phyloP scores from a whole-genome alignment of 2,113 vertebrate genomes.

The Condylura cristata region DNA sequence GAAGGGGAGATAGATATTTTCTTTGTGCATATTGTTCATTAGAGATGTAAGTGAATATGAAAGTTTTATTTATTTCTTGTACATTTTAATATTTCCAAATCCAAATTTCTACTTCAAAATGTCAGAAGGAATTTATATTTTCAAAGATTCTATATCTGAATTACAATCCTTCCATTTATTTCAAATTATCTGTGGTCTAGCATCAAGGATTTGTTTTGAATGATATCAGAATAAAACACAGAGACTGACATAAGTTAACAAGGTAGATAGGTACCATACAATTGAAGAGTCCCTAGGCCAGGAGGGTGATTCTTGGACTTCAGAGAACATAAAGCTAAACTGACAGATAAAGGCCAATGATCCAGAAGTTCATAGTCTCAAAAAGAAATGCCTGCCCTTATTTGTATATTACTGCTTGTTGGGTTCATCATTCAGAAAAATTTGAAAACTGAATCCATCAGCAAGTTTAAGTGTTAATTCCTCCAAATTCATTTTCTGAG shows the following conservation, averaged over 20 bases:
- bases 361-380: not conserved
- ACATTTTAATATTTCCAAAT: not conserved
- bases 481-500: conserved; percentile 27
- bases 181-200: not conserved
- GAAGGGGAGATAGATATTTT: not conserved
- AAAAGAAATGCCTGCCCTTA: not conserved
- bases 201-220: not conserved
- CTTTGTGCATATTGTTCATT: not conserved
- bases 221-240: not conserved
- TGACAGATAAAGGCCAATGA: not conserved
- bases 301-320: not conserved
- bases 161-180: not conserved
- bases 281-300: not conserved
- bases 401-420: not conserved
- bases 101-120: conserved; percentile 7
- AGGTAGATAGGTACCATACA: not conserved
- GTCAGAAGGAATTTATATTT: not conserved
- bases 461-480: not conserved
- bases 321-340: not conserved
- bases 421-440: not conserved
- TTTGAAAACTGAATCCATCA: not conserved
- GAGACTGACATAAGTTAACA: not conserved
- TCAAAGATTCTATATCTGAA: not conserved
- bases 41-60: not conserved
- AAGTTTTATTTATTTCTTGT: not conserved